A percentile compares a stretch with the other conserved stretches of the same genome.
phyloP scores from a whole-genome alignment of 2,888 invertebrate species.

The Caenorhabditis macrosperma region DNA sequence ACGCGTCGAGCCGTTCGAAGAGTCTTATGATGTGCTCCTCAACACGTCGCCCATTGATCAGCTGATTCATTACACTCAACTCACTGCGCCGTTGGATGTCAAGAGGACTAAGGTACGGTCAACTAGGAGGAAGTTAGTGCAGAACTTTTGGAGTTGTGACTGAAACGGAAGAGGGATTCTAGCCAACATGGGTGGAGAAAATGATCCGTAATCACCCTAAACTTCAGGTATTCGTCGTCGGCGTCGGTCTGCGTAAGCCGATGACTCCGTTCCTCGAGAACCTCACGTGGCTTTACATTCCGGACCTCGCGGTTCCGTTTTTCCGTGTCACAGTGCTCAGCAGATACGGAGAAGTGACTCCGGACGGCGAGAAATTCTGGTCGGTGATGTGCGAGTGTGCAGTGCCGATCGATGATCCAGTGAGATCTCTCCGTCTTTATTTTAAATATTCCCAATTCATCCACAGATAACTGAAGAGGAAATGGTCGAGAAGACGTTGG shows the following conservation, averaged over 20 bases:
- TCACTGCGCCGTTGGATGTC: constrained; percentile 73
- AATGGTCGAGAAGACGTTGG: constrained; percentile 73
- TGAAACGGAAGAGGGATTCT: too few species aligned
- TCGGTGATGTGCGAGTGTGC: constrained; percentile 80
- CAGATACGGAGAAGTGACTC: constrained; percentile 79
- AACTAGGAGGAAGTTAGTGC: too few species aligned
- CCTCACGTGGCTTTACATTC: constrained; percentile 80
- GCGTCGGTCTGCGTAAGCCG: constrained; percentile 77
- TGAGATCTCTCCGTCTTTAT: constrained; percentile 8
- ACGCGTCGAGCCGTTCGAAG: constrained; percentile 42
- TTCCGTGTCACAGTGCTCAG: constrained; percentile 79
- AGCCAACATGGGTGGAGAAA: too few species aligned
- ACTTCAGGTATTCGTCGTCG: constrained; percentile 77
- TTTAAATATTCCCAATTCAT: background rate
- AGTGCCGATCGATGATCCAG: constrained; percentile 73
- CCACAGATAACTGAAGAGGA: constrained; percentile 72
- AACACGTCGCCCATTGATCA: constrained; percentile 78
- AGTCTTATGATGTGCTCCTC: constrained; percentile 75
- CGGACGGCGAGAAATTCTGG: constrained; percentile 78
- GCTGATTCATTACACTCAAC: constrained; percentile 73
- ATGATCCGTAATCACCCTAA: too few species aligned
- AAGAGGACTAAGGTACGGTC: constrained; percentile 65
- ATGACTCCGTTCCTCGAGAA: constrained; percentile 76
- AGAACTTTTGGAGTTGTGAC: too few species aligned
- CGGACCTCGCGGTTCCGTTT: constrained; percentile 78